phyloP scores from a whole-genome alignment of 2,888 invertebrate genomes.

The Mythimna impura region DNA sequence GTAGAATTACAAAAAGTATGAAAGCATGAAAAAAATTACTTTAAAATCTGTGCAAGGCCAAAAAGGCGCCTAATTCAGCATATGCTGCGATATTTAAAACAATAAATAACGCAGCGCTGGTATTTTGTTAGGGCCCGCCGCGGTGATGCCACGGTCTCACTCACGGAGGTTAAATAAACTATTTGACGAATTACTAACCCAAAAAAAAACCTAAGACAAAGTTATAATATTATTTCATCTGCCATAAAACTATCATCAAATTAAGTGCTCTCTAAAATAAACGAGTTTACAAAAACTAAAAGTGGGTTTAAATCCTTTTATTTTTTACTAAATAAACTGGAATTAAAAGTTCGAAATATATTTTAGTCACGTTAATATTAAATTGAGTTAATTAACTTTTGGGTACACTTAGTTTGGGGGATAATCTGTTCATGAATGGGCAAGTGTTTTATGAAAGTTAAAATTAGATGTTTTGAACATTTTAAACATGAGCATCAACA shows the following conservation, averaged over 20 bases:
- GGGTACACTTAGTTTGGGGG: constrained; percentile 17
- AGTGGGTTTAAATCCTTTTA: constrained; percentile 9
- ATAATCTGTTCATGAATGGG: constrained; percentile 39
- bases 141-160: too few relatives aligned
- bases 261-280: constrained; percentile 4
- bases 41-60: too few relatives aligned
- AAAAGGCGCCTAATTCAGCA: too few relatives aligned
- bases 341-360: constrained; percentile 26
- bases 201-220: neutral
- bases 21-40: too few relatives aligned
- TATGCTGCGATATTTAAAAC: too few relatives aligned
- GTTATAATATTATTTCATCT: neutral
- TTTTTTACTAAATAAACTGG: constrained; percentile 18
- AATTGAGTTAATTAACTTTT: constrained; percentile 23
- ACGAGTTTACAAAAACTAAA: neutral
- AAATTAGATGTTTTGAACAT: constrained; percentile 12
- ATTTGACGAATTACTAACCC: too few relatives aligned
- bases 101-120: too few relatives aligned
- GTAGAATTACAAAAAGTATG: too few relatives aligned
- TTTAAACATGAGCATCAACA: neutral
- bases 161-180: too few relatives aligned
- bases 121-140: too few relatives aligned
- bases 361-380: constrained; percentile 24
- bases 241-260: constrained; percentile 6
- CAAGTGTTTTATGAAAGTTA: constrained; percentile 26